These are phyloP conservation scores for Blastomussa wellsi DNA, from an alignment of 92 coral and sea anemone species.

Conservation along the genomic window DNA sequence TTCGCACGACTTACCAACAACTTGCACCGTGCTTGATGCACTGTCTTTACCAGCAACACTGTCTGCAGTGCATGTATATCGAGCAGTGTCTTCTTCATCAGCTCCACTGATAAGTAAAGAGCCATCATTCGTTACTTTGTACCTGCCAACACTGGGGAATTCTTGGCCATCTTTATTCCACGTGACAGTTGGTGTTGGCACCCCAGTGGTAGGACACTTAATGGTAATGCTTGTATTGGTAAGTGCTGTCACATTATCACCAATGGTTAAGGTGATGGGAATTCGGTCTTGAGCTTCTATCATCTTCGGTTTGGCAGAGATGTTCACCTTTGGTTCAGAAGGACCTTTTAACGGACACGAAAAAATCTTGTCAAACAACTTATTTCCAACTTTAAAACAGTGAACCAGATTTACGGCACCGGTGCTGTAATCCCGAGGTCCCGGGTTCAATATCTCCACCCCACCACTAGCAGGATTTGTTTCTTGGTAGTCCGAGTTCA, in stretches of 20 bases:
- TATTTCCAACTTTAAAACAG: background rate
- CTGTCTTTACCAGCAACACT: constrained; percentile 69
- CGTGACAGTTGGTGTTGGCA: constrained; percentile 66
- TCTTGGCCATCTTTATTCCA: constrained; percentile 64
- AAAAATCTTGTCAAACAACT: background rate
- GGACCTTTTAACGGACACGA: background rate
- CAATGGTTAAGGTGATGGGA: constrained; percentile 43
- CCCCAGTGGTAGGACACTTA: constrained; percentile 69
- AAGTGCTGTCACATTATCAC: constrained; percentile 64
- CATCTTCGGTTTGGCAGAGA: background rate
- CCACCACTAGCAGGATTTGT: no score
- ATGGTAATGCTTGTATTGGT: constrained; percentile 62
- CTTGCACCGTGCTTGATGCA: constrained; percentile 44
- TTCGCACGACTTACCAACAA: constrained; percentile 45
- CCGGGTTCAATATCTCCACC: no score
- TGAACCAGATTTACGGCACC: no score
- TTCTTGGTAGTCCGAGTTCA: no score
- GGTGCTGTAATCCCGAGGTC: no score
- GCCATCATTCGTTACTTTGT: constrained; percentile 11
- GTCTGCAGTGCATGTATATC: constrained; percentile 59
- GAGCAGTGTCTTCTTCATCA: constrained; percentile 59
- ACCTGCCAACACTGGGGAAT: constrained; percentile 2
- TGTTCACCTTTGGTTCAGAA: background rate
- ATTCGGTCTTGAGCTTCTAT: constrained; percentile 32
- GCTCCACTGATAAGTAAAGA: constrained; percentile 50